Conservation (phyloP, 1,140 invertebrate species). For the Brachionus rotundiformis region DNA sequence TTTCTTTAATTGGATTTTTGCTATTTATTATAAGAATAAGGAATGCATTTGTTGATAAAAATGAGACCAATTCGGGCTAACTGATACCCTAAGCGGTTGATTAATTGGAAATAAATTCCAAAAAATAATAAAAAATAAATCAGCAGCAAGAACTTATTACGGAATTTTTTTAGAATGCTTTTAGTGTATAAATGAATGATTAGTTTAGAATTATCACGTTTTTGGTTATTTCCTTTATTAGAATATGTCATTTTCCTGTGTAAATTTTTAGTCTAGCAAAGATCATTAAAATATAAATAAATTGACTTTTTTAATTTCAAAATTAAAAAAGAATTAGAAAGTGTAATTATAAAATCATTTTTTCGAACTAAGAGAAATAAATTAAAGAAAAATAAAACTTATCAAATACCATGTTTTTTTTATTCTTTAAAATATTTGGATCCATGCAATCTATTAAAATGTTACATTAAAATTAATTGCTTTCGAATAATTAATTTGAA, state of each 20-base stretch:
- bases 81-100: not conserved
- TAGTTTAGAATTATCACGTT: too few species aligned
- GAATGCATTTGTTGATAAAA: too few species aligned
- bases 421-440: not conserved
- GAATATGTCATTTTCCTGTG: not conserved
- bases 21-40: not conserved
- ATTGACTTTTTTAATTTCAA: not conserved
- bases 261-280: not conserved
- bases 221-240: not conserved
- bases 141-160: not conserved
- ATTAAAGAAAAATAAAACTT: not conserved
- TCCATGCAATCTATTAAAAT: not conserved
- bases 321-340: not conserved
- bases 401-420: not conserved
- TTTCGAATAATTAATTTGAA: too few species aligned
- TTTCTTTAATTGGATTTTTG: not conserved
- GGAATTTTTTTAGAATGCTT: not conserved
- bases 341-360: constrained; percentile 6
- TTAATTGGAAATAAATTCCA: not conserved
- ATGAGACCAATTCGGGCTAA: not conserved
- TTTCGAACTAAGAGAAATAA: not conserved
- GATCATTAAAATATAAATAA: constrained; percentile 2
- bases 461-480: too few species aligned
- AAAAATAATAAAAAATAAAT: not conserved
- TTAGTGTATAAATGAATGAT: not conserved